phyloP scores from a whole-genome alignment of 2,797 vertebrate species.

The Cheirogaleus major region DNA sequence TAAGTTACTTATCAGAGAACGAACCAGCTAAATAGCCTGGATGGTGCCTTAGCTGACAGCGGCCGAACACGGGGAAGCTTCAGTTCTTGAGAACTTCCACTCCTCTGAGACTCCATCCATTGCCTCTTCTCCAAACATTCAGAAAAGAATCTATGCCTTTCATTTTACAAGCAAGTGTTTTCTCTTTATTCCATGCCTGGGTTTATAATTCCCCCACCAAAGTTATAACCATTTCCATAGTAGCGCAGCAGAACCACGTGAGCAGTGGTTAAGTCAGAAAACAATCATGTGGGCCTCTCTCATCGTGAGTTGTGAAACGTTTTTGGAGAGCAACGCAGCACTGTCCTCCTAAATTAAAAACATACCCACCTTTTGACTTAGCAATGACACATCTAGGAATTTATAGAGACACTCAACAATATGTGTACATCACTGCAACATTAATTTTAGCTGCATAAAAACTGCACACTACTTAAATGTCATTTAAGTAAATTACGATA shows the following conservation, averaged over 20 bases:
- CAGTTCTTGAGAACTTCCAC: not conserved
- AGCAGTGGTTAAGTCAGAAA: not conserved
- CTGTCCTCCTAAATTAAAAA: slow-evolving; percentile 19
- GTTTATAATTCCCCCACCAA: not conserved
- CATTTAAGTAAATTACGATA: not conserved
- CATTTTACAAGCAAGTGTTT: not conserved
- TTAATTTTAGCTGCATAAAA: slow-evolving; percentile 1
- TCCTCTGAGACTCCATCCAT: not conserved
- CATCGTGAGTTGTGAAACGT: not conserved
- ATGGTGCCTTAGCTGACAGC: accelerated
- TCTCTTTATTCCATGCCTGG: not conserved
- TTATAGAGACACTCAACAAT: not conserved
- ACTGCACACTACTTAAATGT: not conserved
- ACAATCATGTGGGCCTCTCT: not conserved
- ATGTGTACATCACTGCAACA: not conserved
- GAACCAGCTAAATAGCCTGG: not conserved
- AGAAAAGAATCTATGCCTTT: not conserved
- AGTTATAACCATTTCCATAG: not conserved
- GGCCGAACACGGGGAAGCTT: accelerated
- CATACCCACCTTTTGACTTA: not conserved
- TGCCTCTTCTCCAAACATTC: not conserved
- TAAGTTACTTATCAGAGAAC: not conserved
- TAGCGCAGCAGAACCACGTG: not conserved
- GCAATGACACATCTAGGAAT: not conserved
- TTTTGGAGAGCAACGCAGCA: not conserved